These are phyloP conservation scores for Sycophila sp. DNA, from an alignment of 1,140 invertebrate species.

Conservation along the genomic window DNA sequence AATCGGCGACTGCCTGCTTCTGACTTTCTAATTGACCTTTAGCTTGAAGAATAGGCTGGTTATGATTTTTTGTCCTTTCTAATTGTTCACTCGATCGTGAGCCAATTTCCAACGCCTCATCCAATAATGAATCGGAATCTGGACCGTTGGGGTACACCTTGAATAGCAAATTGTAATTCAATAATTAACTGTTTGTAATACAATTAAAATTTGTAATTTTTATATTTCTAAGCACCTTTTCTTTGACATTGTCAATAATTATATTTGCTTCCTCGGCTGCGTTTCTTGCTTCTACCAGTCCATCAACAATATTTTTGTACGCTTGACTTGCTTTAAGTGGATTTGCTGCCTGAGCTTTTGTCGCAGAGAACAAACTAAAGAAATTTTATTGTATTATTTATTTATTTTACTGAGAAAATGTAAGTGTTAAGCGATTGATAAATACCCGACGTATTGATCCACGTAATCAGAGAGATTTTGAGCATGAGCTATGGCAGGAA, in stretches of 20 bases:
- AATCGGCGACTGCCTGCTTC: conserved; percentile 61
- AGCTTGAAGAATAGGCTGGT: conserved; percentile 45
- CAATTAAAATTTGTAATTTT: conserved; percentile 2
- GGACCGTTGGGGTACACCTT: conserved; percentile 52
- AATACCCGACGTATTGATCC: conserved; percentile 70
- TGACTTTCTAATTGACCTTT: conserved; percentile 58
- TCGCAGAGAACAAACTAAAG: conserved; percentile 74
- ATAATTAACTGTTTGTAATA: conserved; percentile 8
- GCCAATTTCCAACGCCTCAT: conserved; percentile 62
- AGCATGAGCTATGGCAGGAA: conserved; percentile 75
- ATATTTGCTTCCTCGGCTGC: conserved; percentile 74
- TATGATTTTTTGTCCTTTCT: conserved; percentile 59
- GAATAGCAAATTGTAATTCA: background rate
- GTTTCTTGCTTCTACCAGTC: conserved; percentile 71
- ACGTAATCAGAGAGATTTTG: conserved; percentile 72
- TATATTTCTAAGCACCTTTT: too few relatives aligned
- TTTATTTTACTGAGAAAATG: too few relatives aligned
- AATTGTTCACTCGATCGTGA: conserved; percentile 61
- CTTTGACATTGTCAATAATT: conserved; percentile 70
- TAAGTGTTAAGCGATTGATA: background rate
- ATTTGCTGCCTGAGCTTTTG: conserved; percentile 73
- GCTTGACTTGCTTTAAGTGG: conserved; percentile 82
- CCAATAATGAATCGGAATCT: conserved; percentile 56
- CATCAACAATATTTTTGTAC: conserved; percentile 82
- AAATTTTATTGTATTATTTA: too few relatives aligned